Base-by-base conservation (phyloP, 2,797 vertebrate genomes). In the Myotis pilosus region DNA sequence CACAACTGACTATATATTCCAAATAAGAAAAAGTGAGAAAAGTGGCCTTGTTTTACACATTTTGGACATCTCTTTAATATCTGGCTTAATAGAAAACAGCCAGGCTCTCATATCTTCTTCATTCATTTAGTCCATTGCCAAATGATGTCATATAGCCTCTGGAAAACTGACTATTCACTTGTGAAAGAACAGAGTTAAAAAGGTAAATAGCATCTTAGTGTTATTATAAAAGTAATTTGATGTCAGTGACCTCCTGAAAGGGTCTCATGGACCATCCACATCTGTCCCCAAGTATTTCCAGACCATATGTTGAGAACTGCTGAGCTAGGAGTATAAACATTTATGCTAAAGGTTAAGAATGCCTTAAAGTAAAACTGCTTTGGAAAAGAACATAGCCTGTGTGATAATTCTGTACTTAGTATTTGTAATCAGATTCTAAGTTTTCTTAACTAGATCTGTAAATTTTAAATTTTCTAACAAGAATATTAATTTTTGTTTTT, bases 321-420 rank as follows among this genome's bases (percentile, higher is more conserved):
- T 51, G 60, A 71, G 22, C 75, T 78, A 30, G 62, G n/a, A 71
- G 11, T 88, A 17, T 44, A 74, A 79, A 28, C 55, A 10, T 88
- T 88, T 72, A 57, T 94, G 28, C 41, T 88, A 84, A 94, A 79
- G 64, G 23, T 88, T 79, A 94, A 95, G 92, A 88, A 60, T 83
- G 12, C 22, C 47, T 79, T 78, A 79, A 91, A 82, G 41, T 53
- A 60, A 84, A 87, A 74, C 66, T 51, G 66, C 13, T 23, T 57
- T 88, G 23, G 44, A 74, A 94, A 87, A 79, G 79, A 68, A 51
- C 25, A 33, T 62, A 55, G 9, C 8, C 22, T 60, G 2, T 49
- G 53, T 88, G 78, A 66, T 72, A 66, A 87, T 83, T 88, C 49
- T 88, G 3, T 88, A 80, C 51, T 85, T 79, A 74, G 10, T 83